phyloP scores from a whole-genome alignment of 2,888 invertebrate genomes.

The Dione juno region DNA sequence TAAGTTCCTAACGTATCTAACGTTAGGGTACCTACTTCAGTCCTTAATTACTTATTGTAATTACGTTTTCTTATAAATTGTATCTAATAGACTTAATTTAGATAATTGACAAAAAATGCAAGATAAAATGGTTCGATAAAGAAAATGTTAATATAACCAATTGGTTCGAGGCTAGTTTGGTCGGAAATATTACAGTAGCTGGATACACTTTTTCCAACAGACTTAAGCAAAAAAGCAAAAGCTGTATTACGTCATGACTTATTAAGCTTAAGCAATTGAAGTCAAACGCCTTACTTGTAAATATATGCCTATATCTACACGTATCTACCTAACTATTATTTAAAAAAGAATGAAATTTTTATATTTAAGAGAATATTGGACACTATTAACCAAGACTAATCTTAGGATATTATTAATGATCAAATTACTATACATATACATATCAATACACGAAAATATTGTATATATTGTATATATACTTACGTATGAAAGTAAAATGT shows the following conservation, averaged over 20 bases:
- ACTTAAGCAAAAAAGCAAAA: neutral
- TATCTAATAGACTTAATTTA: constrained; percentile 31
- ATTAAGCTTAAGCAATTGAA: neutral
- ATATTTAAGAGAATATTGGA: too few relatives aligned
- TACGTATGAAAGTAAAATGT: neutral
- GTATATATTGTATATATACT: too few relatives aligned
- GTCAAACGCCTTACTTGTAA: too few relatives aligned
- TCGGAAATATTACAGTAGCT: constrained; percentile 9
- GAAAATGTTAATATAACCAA: constrained; percentile 42
- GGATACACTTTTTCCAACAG: constrained; percentile 6
- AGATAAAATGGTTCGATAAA: constrained; percentile 34
- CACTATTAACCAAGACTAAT: too few relatives aligned
- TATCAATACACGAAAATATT: too few relatives aligned
- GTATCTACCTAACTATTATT: too few relatives aligned
- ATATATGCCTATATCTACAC: too few relatives aligned
- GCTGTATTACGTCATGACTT: neutral
- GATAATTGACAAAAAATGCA: constrained; percentile 22
- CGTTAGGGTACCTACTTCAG: neutral
- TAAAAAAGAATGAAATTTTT: too few relatives aligned
- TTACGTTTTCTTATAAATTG: constrained; percentile 35
- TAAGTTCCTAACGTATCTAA: neutral
- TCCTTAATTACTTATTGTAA: constrained; percentile 32
- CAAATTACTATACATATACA: too few relatives aligned
- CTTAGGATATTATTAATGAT: too few relatives aligned
- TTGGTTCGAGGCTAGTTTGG: constrained; percentile 33